These are phyloP conservation scores for Pituophis catenifer DNA, from an alignment of 2,113 vertebrate genomes.

Conservation along the genomic window DNA sequence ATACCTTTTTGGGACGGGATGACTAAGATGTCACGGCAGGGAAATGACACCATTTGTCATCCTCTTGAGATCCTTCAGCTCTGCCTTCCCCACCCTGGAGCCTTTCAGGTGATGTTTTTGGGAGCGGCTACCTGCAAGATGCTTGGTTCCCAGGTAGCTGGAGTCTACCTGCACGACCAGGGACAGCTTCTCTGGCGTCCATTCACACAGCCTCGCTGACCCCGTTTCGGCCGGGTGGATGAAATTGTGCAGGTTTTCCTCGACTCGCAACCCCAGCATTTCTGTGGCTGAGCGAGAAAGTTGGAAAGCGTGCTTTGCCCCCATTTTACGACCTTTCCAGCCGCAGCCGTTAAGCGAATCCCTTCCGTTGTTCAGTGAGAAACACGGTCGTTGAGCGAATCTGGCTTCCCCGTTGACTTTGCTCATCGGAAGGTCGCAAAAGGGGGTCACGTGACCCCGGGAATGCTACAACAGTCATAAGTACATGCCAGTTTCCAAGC, in stretches of 20 bases:
- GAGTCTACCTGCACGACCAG: not conserved
- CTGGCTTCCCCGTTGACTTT: too few relatives aligned
- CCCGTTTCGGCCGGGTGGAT: not conserved
- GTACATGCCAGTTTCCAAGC: too few relatives aligned
- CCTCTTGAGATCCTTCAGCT: not conserved
- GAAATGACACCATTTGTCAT: constrained; percentile 15
- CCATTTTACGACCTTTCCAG: too few relatives aligned
- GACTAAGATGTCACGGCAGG: constrained; percentile 40
- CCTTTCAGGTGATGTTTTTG: not conserved
- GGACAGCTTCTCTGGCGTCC: not conserved
- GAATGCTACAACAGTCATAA: too few relatives aligned
- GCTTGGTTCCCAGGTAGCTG: not conserved
- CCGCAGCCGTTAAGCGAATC: too few relatives aligned
- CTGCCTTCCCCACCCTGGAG: not conserved
- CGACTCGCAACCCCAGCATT: too few relatives aligned
- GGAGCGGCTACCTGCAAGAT: not conserved
- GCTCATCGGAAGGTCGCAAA: too few relatives aligned
- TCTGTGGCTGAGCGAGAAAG: too few relatives aligned
- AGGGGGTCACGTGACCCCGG: too few relatives aligned
- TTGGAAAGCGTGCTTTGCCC: too few relatives aligned
- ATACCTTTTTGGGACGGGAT: constrained; percentile 50
- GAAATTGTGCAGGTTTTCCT: not conserved
- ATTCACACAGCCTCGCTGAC: not conserved
- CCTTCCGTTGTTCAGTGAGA: too few relatives aligned
- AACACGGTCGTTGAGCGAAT: too few relatives aligned